Evolutionary conservation across 2,888 invertebrate species (phyloP).

Genomic region (Pollenia angustigena): DNA sequence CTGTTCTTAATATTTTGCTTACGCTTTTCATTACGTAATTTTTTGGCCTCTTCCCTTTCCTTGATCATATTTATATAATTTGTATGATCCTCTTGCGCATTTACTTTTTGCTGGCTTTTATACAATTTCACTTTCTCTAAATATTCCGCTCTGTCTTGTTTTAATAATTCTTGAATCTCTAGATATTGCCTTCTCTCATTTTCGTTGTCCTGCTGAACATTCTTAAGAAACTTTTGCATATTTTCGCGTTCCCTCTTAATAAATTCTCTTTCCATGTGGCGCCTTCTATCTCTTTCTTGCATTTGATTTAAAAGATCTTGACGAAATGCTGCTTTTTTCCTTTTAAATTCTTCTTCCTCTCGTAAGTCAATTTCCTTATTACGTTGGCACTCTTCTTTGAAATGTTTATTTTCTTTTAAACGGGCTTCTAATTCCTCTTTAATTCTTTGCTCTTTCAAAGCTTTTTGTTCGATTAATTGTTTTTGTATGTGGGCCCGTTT

Average conservation of each 20-base stretch:
- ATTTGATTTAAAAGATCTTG: conserved; percentile 52
- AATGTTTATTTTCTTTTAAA: conserved; percentile 14
- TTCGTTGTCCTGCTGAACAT: conserved; percentile 18
- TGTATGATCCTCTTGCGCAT: conserved; percentile 11
- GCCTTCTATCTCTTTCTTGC: conserved; percentile 19
- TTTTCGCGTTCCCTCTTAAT: conserved; percentile 26
- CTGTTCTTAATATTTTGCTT: not conserved
- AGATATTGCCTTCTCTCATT: not conserved
- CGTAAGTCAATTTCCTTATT: conserved; percentile 1
- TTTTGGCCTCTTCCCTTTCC: not conserved
- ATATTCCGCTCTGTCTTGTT: conserved; percentile 27
- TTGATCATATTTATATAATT: not conserved
- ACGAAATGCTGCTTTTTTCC: conserved; percentile 32
- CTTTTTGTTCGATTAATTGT: conserved; percentile 42
- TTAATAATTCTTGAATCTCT: not conserved
- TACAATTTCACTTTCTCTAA: not conserved
- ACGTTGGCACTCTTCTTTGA: not conserved
- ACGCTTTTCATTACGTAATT: conserved; percentile 12
- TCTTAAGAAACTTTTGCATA: not conserved
- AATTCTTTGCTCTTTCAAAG: not conserved
- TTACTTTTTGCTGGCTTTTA: not conserved
- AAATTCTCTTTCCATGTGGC: conserved; percentile 5
- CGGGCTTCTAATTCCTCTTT: not conserved
- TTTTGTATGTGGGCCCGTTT: conserved; percentile 50
- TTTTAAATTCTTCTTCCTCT: not conserved